Evolutionary conservation across 37 sponge, comb jelly and placozoan species (phyloP).

Genomic region (Oopsacas minuta): DNA sequence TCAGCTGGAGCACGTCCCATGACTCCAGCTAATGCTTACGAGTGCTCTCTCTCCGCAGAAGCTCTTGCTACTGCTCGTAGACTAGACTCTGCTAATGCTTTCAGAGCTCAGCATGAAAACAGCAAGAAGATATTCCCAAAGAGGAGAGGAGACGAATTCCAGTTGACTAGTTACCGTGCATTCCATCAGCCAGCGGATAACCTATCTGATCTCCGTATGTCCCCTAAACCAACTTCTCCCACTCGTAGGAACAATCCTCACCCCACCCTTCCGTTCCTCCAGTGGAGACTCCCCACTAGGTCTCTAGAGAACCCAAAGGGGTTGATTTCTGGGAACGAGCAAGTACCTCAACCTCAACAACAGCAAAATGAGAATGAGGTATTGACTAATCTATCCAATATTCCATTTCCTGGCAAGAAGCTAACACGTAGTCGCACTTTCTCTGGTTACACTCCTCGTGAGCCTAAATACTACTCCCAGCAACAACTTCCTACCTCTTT

Average conservation of each 20-base stretch:
- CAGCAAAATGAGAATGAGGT: neutral
- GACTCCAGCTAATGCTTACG: neutral
- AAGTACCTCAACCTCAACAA: neutral
- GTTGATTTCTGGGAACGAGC: too few relatives aligned
- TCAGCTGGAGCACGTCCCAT: conserved; percentile 3
- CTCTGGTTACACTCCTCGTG: neutral
- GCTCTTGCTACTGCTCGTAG: neutral
- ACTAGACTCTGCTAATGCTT: neutral
- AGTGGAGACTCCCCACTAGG: neutral
- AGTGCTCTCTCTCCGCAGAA: neutral
- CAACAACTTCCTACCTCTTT: neutral
- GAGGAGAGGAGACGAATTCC: neutral
- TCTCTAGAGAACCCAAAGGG: conserved; percentile 1
- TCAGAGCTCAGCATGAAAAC: conserved; percentile 6
- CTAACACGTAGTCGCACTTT: neutral
- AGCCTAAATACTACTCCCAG: neutral
- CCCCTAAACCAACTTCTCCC: neutral
- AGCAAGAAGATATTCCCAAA: neutral
- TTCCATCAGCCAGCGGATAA: neutral
- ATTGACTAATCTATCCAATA: neutral
- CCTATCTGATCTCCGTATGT: neutral
- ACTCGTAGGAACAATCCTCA: conserved; percentile 6
- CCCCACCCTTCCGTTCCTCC: conserved; percentile 15
- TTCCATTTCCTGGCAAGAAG: conserved; percentile 13
- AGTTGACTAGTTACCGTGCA: neutral